These are phyloP conservation scores for Triplophysa dalaica DNA, from an alignment of 2,113 vertebrate species.

Conservation along the genomic window DNA sequence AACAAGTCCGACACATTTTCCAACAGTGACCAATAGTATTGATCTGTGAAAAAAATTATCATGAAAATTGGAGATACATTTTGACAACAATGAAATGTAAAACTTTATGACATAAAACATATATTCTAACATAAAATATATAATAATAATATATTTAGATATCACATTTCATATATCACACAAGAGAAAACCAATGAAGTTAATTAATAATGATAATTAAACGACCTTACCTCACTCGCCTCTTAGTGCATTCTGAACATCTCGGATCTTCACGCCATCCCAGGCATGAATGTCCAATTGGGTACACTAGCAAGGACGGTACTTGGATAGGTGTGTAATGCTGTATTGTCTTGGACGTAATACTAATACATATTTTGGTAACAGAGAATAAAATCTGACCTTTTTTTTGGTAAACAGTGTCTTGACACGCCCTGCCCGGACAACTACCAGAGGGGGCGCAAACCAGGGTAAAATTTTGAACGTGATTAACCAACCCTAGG, in stretches of 20 bases:
- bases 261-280: slow-evolving; percentile 59
- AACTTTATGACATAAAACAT: too few species aligned
- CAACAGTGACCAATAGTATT: too few species aligned
- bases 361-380: background rate
- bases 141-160: too few species aligned
- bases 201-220: too few species aligned
- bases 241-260: slow-evolving; percentile 55
- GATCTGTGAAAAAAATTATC: too few species aligned
- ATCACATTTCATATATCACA: too few species aligned
- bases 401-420: too few species aligned
- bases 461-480: slow-evolving; percentile 77
- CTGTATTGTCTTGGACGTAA: background rate
- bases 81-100: too few species aligned
- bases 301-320: slow-evolving; percentile 76
- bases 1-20: too few species aligned
- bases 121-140: too few species aligned
- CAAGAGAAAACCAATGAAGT: too few species aligned
- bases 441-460: slow-evolving; percentile 77
- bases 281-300: slow-evolving; percentile 76
- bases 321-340: slow-evolving; percentile 78
- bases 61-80: too few species aligned
- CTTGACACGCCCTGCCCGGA: slow-evolving; percentile 84
- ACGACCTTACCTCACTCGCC: slow-evolving; percentile 70
- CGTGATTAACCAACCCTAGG: background rate
- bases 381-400: background rate